Conservation (phyloP, 2,113 vertebrate genomes). For the Piliocolobus tephrosceles region DNA sequence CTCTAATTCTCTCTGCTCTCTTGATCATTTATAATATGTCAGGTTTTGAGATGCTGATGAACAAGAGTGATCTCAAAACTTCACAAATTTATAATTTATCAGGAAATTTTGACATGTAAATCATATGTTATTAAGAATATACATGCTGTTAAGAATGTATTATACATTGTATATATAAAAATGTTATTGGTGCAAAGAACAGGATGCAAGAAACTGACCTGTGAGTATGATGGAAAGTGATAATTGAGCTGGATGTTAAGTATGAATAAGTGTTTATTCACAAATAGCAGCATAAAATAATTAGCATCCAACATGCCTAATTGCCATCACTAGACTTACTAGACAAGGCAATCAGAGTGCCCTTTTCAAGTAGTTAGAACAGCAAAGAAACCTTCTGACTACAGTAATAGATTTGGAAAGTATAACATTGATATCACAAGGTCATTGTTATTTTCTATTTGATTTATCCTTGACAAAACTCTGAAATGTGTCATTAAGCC, state of each 20-base stretch:
- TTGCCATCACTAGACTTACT: neutral
- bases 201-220: neutral
- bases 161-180: constrained; percentile 29
- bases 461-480: constrained; percentile 41
- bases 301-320: neutral
- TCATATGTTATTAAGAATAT: neutral
- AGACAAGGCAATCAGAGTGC: neutral
- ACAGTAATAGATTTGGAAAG: neutral
- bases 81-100: neutral
- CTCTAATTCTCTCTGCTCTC: neutral
- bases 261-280: neutral
- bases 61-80: neutral
- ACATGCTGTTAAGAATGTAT: neutral
- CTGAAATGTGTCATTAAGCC: constrained; percentile 7
- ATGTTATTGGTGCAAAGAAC: neutral
- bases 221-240: neutral
- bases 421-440: constrained; percentile 28
- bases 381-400: neutral
- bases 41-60: neutral
- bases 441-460: constrained; percentile 33
- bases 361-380: neutral
- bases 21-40: neutral
- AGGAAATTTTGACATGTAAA: neutral
- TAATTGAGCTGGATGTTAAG: neutral
- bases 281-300: neutral